Evolutionary conservation across 2,888 invertebrate species (phyloP), one percentile per base, ranked within the genome.

Genomic region (Laspeyria flexula): DNA sequence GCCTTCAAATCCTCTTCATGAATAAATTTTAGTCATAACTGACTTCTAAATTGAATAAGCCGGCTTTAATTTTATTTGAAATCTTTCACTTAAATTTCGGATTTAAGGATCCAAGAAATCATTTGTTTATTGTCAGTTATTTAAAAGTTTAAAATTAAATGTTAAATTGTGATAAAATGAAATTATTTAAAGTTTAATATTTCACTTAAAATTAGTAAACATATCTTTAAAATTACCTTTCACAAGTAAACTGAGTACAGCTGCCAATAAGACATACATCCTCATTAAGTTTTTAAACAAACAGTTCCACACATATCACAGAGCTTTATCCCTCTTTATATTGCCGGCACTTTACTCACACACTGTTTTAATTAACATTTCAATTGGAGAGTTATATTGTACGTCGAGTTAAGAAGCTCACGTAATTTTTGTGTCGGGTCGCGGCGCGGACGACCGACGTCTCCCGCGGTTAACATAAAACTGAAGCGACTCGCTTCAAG

Each of bases 271-370:
- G 79, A 89, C 73, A 83, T 87, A 86, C 90, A 91, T 91, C 89
- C 89, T 90, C 79, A 81, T 79, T 66, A 77, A 75, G 69, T 77
- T 77, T 78, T 75, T 69, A 75, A 75, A 76, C 70, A 67, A 81
- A 79, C 76, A 77, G 79, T 85, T 80, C 76, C 79, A 82, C 85
- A 88, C 89, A 83, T 83, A 79, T 78, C 87, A 89, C 88, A 79
- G 66, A 60, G 60, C 60, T 64, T 75, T 73, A 67, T 68, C 52
- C 62, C 49, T 67, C 52, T 56, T 60, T 69, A 56, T 68, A 59
- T 65, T 71, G 62, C 66, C 53, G 55, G 55, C 71, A 63, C 68
- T 73, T 68, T 64, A 65, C 49, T 71, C 82, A 82, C 81, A 73
- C 77, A 70, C 77, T 62, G 54, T 66, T 69, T 69, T 68, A 69